phyloP scores from a whole-genome alignment of 2,888 invertebrate genomes.

The Nysson spinosus region DNA sequence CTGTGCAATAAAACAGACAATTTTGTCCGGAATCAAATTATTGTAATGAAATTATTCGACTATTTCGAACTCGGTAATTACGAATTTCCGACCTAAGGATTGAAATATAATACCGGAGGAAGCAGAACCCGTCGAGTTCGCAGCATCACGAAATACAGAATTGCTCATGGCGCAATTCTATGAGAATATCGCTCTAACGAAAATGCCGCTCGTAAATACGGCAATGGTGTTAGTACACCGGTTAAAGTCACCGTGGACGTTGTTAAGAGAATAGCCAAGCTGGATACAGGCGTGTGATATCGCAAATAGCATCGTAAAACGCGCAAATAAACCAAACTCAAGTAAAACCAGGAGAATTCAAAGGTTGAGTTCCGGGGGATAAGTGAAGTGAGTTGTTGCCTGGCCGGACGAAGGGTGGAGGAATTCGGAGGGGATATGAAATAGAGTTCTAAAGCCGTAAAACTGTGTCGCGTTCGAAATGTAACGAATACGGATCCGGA shows the following conservation, averaged over 20 bases:
- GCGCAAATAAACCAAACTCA: constrained; percentile 29
- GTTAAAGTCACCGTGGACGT: constrained; percentile 16
- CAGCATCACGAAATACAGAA: not conserved
- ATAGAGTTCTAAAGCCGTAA: constrained; percentile 22
- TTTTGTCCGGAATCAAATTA: too few relatives aligned
- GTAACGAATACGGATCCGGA: constrained; percentile 15
- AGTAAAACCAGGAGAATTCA: constrained; percentile 33
- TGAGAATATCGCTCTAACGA: not conserved
- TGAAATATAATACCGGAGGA: not conserved
- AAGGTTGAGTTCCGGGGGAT: constrained; percentile 4
- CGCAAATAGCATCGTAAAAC: constrained; percentile 32
- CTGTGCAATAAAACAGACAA: too few relatives aligned
- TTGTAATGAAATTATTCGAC: too few relatives aligned
- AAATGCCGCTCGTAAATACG: constrained; percentile 19
- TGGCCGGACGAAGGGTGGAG: not conserved
- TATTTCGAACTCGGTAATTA: too few relatives aligned
- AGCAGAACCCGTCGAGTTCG: not conserved
- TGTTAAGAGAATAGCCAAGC: constrained; percentile 21
- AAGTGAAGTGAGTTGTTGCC: not conserved
- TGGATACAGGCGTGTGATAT: constrained; percentile 5
- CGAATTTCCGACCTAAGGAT: not conserved
- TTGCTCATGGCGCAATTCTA: not conserved
- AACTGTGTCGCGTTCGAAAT: constrained; percentile 19
- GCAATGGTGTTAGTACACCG: constrained; percentile 15
- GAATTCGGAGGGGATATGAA: not conserved